These are phyloP conservation scores for Metellina segmentata DNA, from an alignment of 2,888 invertebrate species.

Conservation along the genomic window DNA sequence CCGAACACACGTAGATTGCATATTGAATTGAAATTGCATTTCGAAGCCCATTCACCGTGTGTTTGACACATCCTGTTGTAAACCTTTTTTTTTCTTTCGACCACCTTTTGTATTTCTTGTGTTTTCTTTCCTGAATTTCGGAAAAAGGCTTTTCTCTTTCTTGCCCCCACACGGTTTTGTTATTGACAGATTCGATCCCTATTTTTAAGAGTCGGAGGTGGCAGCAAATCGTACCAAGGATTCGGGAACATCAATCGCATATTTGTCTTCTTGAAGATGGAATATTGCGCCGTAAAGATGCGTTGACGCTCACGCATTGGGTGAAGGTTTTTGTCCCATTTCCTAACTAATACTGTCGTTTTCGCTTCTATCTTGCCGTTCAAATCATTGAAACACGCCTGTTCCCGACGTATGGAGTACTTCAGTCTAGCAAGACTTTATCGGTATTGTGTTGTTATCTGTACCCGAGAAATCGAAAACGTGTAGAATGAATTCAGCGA, in stretches of 20 bases:
- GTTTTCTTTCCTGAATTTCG: background rate
- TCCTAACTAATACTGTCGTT: background rate
- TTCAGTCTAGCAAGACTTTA: background rate
- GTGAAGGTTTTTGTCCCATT: background rate
- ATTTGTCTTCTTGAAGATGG: background rate
- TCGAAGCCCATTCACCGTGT: conserved; percentile 37
- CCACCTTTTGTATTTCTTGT: background rate
- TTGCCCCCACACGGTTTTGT: background rate
- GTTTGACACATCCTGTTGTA: conserved; percentile 35
- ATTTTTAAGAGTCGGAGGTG: background rate
- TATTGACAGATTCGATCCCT: conserved; percentile 54
- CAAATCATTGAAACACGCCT: background rate
- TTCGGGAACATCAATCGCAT: background rate
- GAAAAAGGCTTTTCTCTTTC: background rate
- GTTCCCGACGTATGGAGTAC: background rate
- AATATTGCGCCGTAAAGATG: background rate
- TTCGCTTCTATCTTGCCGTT: background rate
- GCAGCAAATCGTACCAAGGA: conserved; percentile 4
- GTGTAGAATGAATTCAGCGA: background rate
- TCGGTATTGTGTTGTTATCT: background rate
- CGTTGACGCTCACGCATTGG: background rate
- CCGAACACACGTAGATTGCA: conserved; percentile 11
- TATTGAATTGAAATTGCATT: conserved; percentile 53
- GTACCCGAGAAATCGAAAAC: background rate
- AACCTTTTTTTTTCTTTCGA: conserved; percentile 2